A percentile compares a stretch with the other conserved stretches of the same genome.
Conservation (phyloP, 2,888 invertebrate genomes). For the Smittia aterrima region DNA sequence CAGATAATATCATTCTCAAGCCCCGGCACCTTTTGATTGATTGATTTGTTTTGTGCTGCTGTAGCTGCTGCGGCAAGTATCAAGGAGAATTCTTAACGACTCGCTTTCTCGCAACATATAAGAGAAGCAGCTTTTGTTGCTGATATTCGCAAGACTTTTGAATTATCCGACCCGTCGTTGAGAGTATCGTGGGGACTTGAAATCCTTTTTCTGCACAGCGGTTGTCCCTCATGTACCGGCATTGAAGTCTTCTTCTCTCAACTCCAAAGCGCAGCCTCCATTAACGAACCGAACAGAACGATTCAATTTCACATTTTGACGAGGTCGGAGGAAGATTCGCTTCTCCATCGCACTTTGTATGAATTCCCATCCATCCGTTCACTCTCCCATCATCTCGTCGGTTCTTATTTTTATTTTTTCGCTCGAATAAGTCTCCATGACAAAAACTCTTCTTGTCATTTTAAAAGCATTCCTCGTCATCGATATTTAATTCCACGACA, state of each 20-base stretch:
- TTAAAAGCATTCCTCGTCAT: slow-evolving; percentile 44
- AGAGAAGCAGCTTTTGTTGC: neutral
- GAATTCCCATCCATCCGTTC: neutral
- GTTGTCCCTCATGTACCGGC: neutral
- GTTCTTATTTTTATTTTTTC: neutral
- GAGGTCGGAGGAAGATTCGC: slow-evolving; percentile 15
- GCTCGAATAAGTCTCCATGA: slow-evolving; percentile 43
- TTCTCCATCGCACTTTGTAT: neutral
- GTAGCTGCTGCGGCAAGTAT: neutral
- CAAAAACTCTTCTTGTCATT: slow-evolving; percentile 44
- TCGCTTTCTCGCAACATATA: neutral
- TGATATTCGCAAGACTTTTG: neutral
- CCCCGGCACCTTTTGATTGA: slow-evolving; percentile 29
- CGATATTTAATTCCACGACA: slow-evolving; percentile 8
- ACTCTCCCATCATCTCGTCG: neutral
- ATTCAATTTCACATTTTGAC: slow-evolving; percentile 18
- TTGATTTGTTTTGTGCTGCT: slow-evolving; percentile 34
- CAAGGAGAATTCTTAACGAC: neutral
- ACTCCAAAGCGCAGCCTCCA: slow-evolving; percentile 28
- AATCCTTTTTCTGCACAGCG: neutral
- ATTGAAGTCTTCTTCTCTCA: slow-evolving; percentile 31
- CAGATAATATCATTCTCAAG: slow-evolving; percentile 31
- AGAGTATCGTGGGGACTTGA: neutral
- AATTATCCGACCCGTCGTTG: neutral
- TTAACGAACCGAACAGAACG: neutral